Percentiles rank a stretch among this genome's conserved stretches.
These are phyloP conservation scores for Hycleus cichorii DNA, from an alignment of 1,140 invertebrate genomes.

Conservation along the genomic window DNA sequence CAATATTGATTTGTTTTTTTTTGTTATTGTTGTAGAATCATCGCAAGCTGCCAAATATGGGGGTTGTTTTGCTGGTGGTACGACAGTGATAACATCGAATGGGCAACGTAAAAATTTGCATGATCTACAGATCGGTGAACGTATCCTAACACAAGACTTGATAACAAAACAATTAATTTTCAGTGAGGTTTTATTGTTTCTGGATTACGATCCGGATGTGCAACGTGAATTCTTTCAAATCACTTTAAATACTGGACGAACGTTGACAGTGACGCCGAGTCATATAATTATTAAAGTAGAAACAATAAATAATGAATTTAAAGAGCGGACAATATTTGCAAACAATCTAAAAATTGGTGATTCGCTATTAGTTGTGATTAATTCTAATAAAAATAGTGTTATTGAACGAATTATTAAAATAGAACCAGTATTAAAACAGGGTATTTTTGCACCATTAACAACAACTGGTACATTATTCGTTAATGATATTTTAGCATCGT, in stretches of 20 bases:
- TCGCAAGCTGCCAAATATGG: slow-evolving; percentile 74
- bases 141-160: slow-evolving; percentile 65
- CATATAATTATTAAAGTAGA: slow-evolving; percentile 62
- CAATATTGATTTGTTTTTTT: background rate
- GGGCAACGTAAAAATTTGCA: slow-evolving; percentile 55
- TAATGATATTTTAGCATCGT: slow-evolving; percentile 84
- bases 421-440: slow-evolving; percentile 50
- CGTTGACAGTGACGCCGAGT: slow-evolving; percentile 73
- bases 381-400: slow-evolving; percentile 42
- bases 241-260: slow-evolving; percentile 58
- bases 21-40: slow-evolving; percentile 67
- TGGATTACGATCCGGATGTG: slow-evolving; percentile 67
- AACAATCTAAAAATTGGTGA: slow-evolving; percentile 47
- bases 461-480: slow-evolving; percentile 80
- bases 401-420: slow-evolving; percentile 57
- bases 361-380: slow-evolving; percentile 45
- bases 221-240: slow-evolving; percentile 65
- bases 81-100: slow-evolving; percentile 51
- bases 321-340: slow-evolving; percentile 49
- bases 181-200: slow-evolving; percentile 83
- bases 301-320: slow-evolving; percentile 28
- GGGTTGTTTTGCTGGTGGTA: slow-evolving; percentile 71
- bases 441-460: slow-evolving; percentile 88
- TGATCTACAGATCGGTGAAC: slow-evolving; percentile 68
- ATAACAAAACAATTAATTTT: slow-evolving; percentile 59